A percentile compares a stretch with the other conserved stretches of the same genome.
Conservation (phyloP, 2,113 vertebrate genomes). For the Sciurus niger region DNA sequence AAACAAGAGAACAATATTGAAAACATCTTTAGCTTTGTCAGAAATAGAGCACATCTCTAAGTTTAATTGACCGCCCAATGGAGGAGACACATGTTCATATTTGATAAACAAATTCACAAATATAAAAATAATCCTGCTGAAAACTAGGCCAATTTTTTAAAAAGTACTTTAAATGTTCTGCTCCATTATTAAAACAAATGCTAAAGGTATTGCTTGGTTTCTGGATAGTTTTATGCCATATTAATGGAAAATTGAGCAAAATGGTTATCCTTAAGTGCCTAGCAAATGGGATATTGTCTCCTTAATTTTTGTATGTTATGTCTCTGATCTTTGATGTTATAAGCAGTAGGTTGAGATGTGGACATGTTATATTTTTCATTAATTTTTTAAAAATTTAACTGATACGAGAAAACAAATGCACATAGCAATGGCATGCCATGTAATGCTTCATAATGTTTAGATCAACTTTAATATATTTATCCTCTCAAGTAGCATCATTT, state of each 20-base stretch:
- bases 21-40: neutral
- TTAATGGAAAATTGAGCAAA: slow-evolving; percentile 9
- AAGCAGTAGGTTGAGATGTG: neutral
- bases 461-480: neutral
- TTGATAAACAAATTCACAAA: neutral
- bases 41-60: neutral
- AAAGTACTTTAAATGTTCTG: neutral
- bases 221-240: neutral
- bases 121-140: neutral
- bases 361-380: neutral
- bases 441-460: neutral
- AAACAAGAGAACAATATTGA: neutral
- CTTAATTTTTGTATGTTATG: slow-evolving; percentile 9
- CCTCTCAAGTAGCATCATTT: neutral
- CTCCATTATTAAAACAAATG: slow-evolving; percentile 14
- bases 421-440: too few species aligned
- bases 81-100: neutral
- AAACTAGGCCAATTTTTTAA: neutral
- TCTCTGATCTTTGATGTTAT: neutral
- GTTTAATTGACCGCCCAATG: neutral
- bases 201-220: neutral
- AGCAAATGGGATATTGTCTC: neutral
- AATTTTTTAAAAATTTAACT: neutral
- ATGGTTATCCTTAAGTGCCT: neutral
- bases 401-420: neutral